A percentile compares a stretch with the other conserved stretches of the same genome.
Evolutionary conservation across 2,797 vertebrate genomes (phyloP).

Genomic region (Anniella stebbinsi): DNA sequence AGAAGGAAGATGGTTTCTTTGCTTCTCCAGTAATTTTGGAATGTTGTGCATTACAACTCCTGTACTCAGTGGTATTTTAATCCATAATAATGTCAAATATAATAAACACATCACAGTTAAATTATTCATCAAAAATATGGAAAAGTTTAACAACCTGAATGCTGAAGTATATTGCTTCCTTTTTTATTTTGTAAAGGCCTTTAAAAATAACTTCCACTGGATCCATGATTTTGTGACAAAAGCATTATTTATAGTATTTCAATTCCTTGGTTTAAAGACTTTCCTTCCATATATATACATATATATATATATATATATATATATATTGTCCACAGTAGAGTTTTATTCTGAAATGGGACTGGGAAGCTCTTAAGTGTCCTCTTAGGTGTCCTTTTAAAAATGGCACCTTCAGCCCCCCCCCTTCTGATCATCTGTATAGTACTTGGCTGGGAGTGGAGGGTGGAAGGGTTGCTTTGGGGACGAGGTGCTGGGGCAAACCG

Average conservation of each 20-base stretch:
- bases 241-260: not conserved
- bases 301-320: no score
- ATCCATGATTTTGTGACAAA: not conserved
- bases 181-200: not conserved
- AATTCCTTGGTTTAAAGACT: not conserved
- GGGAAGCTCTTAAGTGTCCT: not conserved
- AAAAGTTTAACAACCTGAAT: not conserved
- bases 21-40: not conserved
- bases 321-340: no score
- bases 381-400: not conserved
- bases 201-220: not conserved
- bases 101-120: conserved; percentile 18
- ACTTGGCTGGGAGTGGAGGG: not conserved
- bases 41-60: not conserved
- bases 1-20: not conserved
- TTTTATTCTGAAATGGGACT: not conserved
- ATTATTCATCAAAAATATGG: conserved; percentile 6
- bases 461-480: not conserved
- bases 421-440: not conserved
- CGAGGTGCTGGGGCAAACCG: not conserved
- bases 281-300: no score
- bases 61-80: conserved; percentile 5
- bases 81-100: conserved; percentile 7
- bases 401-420: not conserved
- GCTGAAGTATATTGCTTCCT: not conserved